phyloP scores from a whole-genome alignment of 2,113 vertebrate species.

The Ochotona princeps region DNA sequence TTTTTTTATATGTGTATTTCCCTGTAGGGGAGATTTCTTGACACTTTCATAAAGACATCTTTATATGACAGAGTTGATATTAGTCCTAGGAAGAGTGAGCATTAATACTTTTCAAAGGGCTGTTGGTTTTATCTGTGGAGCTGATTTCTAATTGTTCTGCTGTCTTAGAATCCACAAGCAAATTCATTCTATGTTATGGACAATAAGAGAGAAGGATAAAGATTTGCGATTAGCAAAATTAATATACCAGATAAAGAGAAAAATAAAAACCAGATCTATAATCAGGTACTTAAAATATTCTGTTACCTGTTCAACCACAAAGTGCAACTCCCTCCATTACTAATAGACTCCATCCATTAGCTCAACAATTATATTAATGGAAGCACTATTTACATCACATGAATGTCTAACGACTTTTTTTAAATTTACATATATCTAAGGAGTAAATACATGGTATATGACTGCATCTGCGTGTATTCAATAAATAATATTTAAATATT shows the following conservation, averaged over 20 bases:
- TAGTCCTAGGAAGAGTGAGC: not conserved
- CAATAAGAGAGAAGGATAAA: conserved; percentile 56
- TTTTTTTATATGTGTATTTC: conserved; percentile 5
- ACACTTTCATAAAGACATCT: conserved; percentile 26
- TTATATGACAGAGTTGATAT: not conserved
- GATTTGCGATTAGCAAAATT: conserved; percentile 68
- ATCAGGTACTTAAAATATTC: conserved; percentile 73
- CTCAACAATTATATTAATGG: conserved; percentile 80
- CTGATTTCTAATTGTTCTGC: conserved; percentile 52
- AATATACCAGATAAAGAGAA: conserved; percentile 68
- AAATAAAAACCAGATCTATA: conserved; percentile 73
- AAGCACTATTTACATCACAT: conserved; percentile 73
- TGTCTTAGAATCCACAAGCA: conserved; percentile 49
- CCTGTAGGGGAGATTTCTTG: conserved; percentile 17
- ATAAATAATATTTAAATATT: conserved; percentile 58
- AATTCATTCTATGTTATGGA: conserved; percentile 46
- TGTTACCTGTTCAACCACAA: conserved; percentile 78
- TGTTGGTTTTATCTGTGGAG: conserved; percentile 29
- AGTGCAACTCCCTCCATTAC: conserved; percentile 54
- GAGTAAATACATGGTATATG: conserved; percentile 46
- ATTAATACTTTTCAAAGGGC: conserved; percentile 47
- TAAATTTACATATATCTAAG: conserved; percentile 72
- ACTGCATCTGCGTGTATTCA: conserved; percentile 56
- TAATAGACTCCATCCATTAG: conserved; percentile 75
- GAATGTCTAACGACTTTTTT: conserved; percentile 72